These are phyloP conservation scores for Halictus quadricinctus DNA, from an alignment of 2,888 invertebrate species.

Conservation along the genomic window DNA sequence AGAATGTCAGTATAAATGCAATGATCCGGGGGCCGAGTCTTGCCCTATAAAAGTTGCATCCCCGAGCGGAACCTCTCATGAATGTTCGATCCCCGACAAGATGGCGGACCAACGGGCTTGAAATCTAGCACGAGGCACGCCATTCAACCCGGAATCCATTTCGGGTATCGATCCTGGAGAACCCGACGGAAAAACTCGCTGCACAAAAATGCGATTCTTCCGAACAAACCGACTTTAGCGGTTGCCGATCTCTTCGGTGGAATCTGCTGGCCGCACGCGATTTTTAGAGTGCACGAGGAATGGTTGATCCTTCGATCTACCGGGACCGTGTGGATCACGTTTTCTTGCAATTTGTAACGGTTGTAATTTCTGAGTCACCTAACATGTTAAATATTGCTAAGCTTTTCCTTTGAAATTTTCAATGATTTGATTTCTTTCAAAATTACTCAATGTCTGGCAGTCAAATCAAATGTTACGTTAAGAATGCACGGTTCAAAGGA, in stretches of 20 bases:
- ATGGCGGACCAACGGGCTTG: constrained; percentile 41
- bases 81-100: constrained; percentile 67
- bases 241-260: background rate
- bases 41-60: constrained; percentile 73
- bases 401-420: no score
- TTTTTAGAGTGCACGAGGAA: background rate
- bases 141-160: constrained; percentile 38
- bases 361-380: background rate
- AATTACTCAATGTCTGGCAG: background rate
- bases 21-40: constrained; percentile 58
- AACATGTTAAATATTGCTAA: no score
- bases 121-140: constrained; percentile 36
- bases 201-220: background rate
- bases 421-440: background rate
- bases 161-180: constrained; percentile 1
- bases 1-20: constrained; percentile 72
- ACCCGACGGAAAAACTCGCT: background rate
- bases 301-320: background rate
- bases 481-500: background rate
- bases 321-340: background rate
- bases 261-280: background rate
- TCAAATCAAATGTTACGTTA: background rate
- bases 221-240: constrained; percentile 9
- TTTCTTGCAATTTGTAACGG: background rate
- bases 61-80: constrained; percentile 62